Base-by-base conservation (phyloP, 92 coral and sea anemone genomes). In the Epizoanthus fatuus region DNA sequence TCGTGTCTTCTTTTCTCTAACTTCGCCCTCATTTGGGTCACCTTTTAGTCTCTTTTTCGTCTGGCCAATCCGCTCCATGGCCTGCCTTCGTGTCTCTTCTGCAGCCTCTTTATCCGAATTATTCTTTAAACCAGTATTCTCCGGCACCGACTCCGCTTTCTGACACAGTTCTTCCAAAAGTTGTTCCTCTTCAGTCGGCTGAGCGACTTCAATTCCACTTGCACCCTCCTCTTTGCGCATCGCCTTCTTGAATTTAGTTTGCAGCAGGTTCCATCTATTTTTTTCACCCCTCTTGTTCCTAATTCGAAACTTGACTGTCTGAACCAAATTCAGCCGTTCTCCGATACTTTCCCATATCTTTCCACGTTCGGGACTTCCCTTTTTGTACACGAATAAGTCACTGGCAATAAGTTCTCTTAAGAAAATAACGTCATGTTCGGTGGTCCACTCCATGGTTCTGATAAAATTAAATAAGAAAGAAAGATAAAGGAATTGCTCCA, bases 141-240 rank as follows among this genome's bases (percentile, higher is more conserved):
- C 84, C 68, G 32, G 16, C 4, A 52, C 71, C 42, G 90, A 51
- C 19, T 71, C 82, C 72, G 72, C 75, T 71, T 55, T 15, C 66
- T 79, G 63, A 54, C 76, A 75, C 19, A 86, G 78, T 62, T 77
- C 90, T 80, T 80, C 86, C 54, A 81, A 70, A 70, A 87, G 32
- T 44, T 65, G 29, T 42, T 80, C 83, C 42, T 87, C 72, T 70
- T 72, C 74, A 49, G 84, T 52, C 57, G 79, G 91, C 63, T 72
- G 75, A 6, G 72, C 60, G 55, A 87, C 86, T 56, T 87, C 90
- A 79, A 80, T 80, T 8, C 90, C 90, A 69, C 86, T 80, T 44
- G 86, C 86, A 37, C 38, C 75, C 74, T 80, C 54, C 65, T 80
- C 86, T 59, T 79, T 72, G 45, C 81, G 65, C 22, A 72, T 79